Base-by-base conservation (phyloP, 2,888 invertebrate species). In the Candidula unifasciata region DNA sequence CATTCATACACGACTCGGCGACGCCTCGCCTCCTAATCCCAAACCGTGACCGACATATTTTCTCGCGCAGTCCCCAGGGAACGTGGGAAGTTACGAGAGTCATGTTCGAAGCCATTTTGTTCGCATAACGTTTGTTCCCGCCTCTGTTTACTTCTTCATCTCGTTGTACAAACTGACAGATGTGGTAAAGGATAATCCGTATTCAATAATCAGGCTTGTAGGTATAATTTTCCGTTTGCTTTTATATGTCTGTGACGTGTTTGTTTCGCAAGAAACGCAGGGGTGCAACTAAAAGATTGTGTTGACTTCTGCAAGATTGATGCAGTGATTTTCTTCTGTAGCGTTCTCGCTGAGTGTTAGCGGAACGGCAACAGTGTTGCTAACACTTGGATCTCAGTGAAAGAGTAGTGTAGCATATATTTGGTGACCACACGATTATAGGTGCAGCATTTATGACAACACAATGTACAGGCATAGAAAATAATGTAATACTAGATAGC, bases 51-150 rank as follows among this genome's bases (percentile, higher is more conserved):
- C 57, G 69, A 60, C 35, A 60, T 30, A 21, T 21, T 52, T 68
- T 86, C 87, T 80, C 88, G 88, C 84, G 80, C 83, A 84, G 84
- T 86, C 85, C 82, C 85, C 68, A 37, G 83, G 73, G 66, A 86
- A 83, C 85, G 86, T 85, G 88, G 87, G 86, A 84, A 83, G 87
- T 85, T 71, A 82, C 88, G 88, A 86, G 88, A 88, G 77, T 84
- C 82, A 77, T 81, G 86, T 82, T 85, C 87, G 88, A 87, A 89
- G 90, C 91, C 90, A 90, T 91, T 88, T 90, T 90, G 90, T 86
- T 88, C 27, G 73, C 73, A 44, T 85, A 79, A 69, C 78, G 85
- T 82, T 85, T 57, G 87, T 90, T 90, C 90, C 89, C 90, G 90
- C 90, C 89, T 89, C 88, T 84, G 84, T 84, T 84, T 84, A 80